phyloP scores from a whole-genome alignment of 2,888 invertebrate species.

The Cylloceria caligata region DNA sequence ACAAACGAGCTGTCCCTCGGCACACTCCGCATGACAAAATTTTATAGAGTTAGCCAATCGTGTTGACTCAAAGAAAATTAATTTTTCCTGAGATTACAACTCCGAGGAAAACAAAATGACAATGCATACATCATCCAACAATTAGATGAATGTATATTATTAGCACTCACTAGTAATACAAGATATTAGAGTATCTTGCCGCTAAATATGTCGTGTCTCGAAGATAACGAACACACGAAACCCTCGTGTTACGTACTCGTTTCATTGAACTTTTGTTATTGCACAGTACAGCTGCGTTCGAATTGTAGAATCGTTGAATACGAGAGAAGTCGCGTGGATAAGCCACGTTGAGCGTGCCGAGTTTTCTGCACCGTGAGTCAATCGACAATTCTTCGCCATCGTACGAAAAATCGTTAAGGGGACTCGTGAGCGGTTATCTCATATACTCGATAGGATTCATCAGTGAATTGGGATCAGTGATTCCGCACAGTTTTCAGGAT shows the following conservation, averaged over 20 bases:
- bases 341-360: slow-evolving; percentile 75
- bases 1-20: not conserved
- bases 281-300: slow-evolving; percentile 62
- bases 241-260: slow-evolving; percentile 2
- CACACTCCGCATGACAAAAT: not conserved
- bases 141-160: slow-evolving; percentile 1
- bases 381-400: slow-evolving; percentile 35
- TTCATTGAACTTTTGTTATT: slow-evolving; percentile 46
- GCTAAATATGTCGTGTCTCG: slow-evolving; percentile 6
- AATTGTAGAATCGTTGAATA: slow-evolving; percentile 75
- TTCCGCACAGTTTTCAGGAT: not conserved
- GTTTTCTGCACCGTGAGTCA: slow-evolving; percentile 69
- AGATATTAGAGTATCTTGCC: not conserved
- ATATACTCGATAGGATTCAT: not conserved
- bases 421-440: not conserved
- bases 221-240: slow-evolving; percentile 5
- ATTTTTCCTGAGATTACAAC: not conserved
- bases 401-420: slow-evolving; percentile 22
- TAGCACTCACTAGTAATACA: not conserved
- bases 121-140: slow-evolving; percentile 4
- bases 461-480: slow-evolving; percentile 2
- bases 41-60: not conserved
- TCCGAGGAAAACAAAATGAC: not conserved
- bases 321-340: slow-evolving; percentile 73
- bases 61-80: slow-evolving; percentile 3